Percentiles rank a stretch among this genome's conserved stretches.
phyloP scores from a whole-genome alignment of 1,140 invertebrate species.

The Drosophila albomicans region DNA sequence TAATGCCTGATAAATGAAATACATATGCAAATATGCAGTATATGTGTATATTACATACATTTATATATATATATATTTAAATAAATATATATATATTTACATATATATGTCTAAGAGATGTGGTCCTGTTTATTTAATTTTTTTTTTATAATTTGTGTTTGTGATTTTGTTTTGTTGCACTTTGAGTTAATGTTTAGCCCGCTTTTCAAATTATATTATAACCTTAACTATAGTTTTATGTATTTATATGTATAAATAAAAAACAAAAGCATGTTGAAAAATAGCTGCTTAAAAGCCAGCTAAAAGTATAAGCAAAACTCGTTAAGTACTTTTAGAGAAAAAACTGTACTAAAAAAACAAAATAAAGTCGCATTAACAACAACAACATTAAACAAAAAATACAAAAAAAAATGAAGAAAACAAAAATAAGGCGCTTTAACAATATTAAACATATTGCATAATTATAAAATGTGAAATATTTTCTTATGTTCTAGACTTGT shows the following conservation, averaged over 20 bases:
- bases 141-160: conserved; percentile 47
- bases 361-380: conserved; percentile 69
- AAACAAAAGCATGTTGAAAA: conserved; percentile 67
- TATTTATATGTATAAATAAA: conserved; percentile 81
- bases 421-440: conserved; percentile 71
- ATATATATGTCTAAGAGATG: conserved; percentile 36
- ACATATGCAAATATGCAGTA: conserved; percentile 41
- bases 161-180: conserved; percentile 66
- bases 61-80: conserved; percentile 15
- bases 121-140: conserved; percentile 24
- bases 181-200: conserved; percentile 67
- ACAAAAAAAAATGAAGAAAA: conserved; percentile 8
- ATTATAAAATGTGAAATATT: conserved; percentile 78
- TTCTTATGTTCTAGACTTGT: conserved; percentile 81
- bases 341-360: conserved; percentile 67
- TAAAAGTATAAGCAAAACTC: conserved; percentile 76
- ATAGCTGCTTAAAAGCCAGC: conserved; percentile 69
- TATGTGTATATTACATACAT: conserved; percentile 28
- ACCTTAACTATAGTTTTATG: conserved; percentile 77
- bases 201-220: conserved; percentile 63
- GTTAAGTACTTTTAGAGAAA: conserved; percentile 81
- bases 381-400: conserved; percentile 37
- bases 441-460: conserved; percentile 69
- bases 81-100: conserved; percentile 37
- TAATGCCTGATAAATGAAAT: conserved; percentile 62